Conservation (phyloP, 2,888 invertebrate genomes). For the Zaprionus obscuricornis region DNA sequence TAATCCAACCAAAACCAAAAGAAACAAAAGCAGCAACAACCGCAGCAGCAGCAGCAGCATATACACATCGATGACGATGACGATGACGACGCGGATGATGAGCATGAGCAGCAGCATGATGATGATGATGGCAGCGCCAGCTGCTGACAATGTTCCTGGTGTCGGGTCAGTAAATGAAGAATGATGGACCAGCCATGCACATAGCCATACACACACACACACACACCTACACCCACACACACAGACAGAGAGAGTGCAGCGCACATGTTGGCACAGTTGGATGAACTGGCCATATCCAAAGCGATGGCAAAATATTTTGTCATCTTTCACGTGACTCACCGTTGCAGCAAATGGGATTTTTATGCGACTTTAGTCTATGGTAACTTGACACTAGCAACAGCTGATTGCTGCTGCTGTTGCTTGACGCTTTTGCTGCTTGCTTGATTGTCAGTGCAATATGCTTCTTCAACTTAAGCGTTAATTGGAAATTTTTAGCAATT, state of each 20-base stretch:
- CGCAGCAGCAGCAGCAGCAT: constrained; percentile 39
- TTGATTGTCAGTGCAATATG: constrained; percentile 16
- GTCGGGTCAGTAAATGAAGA: constrained; percentile 76
- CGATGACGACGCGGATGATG: constrained; percentile 18
- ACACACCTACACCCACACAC: constrained; percentile 5
- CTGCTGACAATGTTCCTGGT: constrained; percentile 68
- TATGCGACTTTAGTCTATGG: constrained; percentile 53
- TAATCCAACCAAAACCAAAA: constrained; percentile 4
- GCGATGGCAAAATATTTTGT: constrained; percentile 60
- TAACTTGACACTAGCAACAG: constrained; percentile 18
- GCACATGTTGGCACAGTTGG: constrained; percentile 14
- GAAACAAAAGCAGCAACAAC: background rate
- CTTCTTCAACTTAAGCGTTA: constrained; percentile 65
- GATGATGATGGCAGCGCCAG: constrained; percentile 45
- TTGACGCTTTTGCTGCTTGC: constrained; percentile 4
- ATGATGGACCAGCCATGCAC: constrained; percentile 64
- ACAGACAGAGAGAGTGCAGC: background rate
- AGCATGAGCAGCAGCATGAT: constrained; percentile 31
- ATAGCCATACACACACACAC: constrained; percentile 11
- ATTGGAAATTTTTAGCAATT: constrained; percentile 74
- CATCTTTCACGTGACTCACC: constrained; percentile 58
- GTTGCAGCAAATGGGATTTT: constrained; percentile 63
- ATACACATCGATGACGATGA: constrained; percentile 55
- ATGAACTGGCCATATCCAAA: constrained; percentile 25
- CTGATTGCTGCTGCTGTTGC: constrained; percentile 7